phyloP scores from a whole-genome alignment of 2,113 vertebrate genomes.

The Gobiocypris rarus region DNA sequence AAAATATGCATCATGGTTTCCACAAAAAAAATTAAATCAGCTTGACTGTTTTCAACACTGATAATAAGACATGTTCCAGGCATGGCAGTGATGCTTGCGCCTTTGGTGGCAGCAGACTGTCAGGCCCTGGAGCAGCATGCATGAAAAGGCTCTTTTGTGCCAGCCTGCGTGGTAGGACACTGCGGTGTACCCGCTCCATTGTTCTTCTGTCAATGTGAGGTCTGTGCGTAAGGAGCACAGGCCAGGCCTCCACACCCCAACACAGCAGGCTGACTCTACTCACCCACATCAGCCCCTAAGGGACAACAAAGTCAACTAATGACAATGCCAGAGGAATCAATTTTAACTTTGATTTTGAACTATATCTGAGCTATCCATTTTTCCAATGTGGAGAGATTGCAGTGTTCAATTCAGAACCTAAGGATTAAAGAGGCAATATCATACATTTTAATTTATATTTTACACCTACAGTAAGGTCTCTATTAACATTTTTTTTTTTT shows the following conservation, averaged over 20 bases:
- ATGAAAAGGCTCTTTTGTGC: constrained; percentile 59
- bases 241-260: background rate
- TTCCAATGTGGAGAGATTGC: too few species aligned
- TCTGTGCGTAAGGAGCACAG: constrained; percentile 48
- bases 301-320: constrained; percentile 12
- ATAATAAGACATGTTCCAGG: constrained; percentile 9
- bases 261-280: constrained; percentile 34
- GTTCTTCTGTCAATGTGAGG: constrained; percentile 54
- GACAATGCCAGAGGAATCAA: background rate
- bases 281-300: constrained; percentile 27
- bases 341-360: background rate
- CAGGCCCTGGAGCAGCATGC: background rate
- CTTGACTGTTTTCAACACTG: background rate
- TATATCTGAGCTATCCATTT: background rate
- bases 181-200: constrained; percentile 52
- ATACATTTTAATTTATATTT: too few species aligned
- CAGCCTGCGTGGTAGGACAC: constrained; percentile 37
- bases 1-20: background rate
- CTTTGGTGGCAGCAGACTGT: constrained; percentile 23
- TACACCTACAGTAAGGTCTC: too few species aligned
- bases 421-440: background rate
- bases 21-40: too few species aligned
- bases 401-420: background rate
- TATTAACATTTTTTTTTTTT: too few species aligned
- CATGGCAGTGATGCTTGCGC: constrained; percentile 42